Conservation (phyloP, 2,113 vertebrate genomes). For the Delphinapterus leucas region DNA sequence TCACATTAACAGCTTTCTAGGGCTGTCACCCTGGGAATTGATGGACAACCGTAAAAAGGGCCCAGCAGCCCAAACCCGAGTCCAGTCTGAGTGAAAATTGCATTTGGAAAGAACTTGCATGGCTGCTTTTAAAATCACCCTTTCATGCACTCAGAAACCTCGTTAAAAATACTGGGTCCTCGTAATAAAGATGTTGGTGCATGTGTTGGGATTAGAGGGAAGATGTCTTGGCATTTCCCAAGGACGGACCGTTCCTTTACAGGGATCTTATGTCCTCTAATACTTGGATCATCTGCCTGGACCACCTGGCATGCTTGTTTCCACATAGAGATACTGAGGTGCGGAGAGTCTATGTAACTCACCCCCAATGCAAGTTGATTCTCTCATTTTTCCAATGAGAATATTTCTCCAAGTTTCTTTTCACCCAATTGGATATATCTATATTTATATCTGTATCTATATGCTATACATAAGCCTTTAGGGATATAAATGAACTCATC, state of each 20-base stretch:
- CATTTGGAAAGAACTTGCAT: rapidly evolving
- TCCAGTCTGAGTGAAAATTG: neutral
- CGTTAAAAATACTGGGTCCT: neutral
- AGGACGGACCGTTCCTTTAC: no score
- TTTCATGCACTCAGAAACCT: neutral
- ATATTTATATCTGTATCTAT: no score
- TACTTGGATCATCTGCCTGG: no score
- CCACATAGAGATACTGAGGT: neutral
- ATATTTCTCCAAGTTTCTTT: neutral
- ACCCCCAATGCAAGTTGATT: neutral
- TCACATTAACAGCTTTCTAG: no score
- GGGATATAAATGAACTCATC: no score
- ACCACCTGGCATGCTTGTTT: neutral
- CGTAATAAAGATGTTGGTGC: neutral
- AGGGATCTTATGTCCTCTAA: neutral
- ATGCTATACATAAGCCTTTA: no score
- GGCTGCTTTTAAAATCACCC: neutral
- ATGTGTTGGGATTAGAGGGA: no score
- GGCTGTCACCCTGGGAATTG: no score
- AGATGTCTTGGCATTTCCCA: neutral
- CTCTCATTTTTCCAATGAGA: neutral
- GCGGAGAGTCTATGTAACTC: neutral
- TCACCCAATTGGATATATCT: neutral
- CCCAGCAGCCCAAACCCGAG: neutral
- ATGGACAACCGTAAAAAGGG: neutral